These are phyloP conservation scores for Acanthosepion esculentum DNA, from an alignment of 2,888 invertebrate genomes.

Conservation along the genomic window DNA sequence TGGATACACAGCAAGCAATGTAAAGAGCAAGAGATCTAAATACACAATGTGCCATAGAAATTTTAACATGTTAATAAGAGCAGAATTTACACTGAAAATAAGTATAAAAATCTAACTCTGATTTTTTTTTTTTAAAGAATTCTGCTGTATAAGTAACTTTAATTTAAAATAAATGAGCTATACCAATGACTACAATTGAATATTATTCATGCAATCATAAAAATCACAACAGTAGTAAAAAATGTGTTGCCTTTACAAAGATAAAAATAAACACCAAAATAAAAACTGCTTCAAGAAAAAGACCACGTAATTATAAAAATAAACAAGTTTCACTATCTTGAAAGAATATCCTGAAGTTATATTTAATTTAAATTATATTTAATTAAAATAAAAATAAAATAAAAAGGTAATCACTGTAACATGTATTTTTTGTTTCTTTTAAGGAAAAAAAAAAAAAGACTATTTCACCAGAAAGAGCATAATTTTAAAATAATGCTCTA, in stretches of 20 bases:
- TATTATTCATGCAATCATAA: background rate
- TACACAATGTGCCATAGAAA: background rate
- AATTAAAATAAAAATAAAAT: background rate
- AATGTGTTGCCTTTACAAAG: constrained; percentile 22
- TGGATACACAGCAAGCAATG: constrained; percentile 3
- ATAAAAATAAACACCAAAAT: background rate
- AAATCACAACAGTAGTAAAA: background rate
- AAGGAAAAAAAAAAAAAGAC: too few species aligned
- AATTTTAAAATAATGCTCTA: background rate
- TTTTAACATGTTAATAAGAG: background rate
- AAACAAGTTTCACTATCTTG: background rate
- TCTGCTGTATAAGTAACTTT: background rate
- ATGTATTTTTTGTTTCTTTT: too few species aligned
- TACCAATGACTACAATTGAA: background rate
- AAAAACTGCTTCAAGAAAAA: background rate
- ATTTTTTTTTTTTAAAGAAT: background rate
- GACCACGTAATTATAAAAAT: background rate
- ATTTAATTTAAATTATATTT: too few species aligned
- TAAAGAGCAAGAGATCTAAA: background rate
- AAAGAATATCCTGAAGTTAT: too few species aligned
- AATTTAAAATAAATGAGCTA: background rate
- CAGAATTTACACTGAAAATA: background rate
- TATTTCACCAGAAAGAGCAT: background rate
- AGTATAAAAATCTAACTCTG: background rate
- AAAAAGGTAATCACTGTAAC: background rate